phyloP scores from a whole-genome alignment of 92 coral and sea anemone genomes.

The Heteractis magnifica region DNA sequence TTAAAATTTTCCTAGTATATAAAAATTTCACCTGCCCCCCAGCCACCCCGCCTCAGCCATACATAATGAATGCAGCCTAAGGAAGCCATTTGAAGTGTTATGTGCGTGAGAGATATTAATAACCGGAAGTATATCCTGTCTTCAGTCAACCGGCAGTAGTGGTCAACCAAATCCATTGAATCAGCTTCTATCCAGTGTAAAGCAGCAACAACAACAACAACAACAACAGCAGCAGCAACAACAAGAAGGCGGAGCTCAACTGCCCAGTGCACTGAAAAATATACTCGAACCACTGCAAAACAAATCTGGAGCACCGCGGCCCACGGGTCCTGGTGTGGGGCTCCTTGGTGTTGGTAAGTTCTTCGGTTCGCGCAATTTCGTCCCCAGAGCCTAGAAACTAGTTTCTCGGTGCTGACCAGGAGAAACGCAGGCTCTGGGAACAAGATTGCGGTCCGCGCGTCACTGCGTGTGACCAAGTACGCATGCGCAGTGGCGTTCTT shows the following conservation, averaged over 20 bases:
- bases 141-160: conserved; percentile 39
- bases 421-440: no score
- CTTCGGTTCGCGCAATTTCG: neutral
- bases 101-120: no score
- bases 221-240: conserved; percentile 46
- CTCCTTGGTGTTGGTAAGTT: conserved; percentile 63
- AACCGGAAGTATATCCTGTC: neutral
- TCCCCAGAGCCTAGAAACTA: no score
- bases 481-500: no score
- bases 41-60: no score
- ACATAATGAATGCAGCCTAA: no score
- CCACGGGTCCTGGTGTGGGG: conserved; percentile 45
- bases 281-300: conserved; percentile 77
- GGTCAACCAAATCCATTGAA: conserved; percentile 55
- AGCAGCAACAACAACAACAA: conserved; percentile 46
- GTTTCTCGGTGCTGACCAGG: no score
- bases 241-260: conserved; percentile 40
- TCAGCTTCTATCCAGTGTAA: conserved; percentile 41
- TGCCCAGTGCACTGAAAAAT: conserved; percentile 57
- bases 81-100: neutral
- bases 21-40: no score
- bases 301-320: conserved; percentile 57
- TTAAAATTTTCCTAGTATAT: no score
- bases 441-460: no score
- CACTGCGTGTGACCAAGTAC: no score